Percentiles rank a stretch among this genome's conserved stretches.
phyloP scores from a whole-genome alignment of 2,797 vertebrate species.

The Gymnothorax reevesii region DNA sequence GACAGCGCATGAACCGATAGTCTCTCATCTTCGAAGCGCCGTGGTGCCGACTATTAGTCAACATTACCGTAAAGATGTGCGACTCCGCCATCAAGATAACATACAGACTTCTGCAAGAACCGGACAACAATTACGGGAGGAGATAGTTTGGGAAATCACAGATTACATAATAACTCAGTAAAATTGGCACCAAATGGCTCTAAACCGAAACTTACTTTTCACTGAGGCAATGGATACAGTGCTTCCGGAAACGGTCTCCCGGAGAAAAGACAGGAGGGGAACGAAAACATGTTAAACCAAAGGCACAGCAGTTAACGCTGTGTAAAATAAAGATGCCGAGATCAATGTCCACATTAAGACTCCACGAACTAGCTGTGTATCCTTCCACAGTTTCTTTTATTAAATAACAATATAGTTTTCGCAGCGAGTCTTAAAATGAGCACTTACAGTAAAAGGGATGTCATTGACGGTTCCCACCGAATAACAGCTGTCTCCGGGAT shows the following conservation, averaged over 20 bases:
- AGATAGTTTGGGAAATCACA: slow-evolving; percentile 8
- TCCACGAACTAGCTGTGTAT: slow-evolving; percentile 37
- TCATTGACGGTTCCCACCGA: slow-evolving; percentile 89
- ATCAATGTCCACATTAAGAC: slow-evolving; percentile 23
- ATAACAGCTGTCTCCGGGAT: slow-evolving; percentile 92
- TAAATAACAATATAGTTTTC: slow-evolving; percentile 6
- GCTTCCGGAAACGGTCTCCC: background rate
- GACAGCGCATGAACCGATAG: slow-evolving; percentile 69
- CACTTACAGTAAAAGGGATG: slow-evolving; percentile 86
- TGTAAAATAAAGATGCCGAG: slow-evolving; percentile 18
- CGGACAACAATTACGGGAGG: background rate
- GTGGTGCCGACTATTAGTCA: slow-evolving; percentile 66
- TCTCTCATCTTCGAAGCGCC: slow-evolving; percentile 61
- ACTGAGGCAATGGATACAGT: background rate
- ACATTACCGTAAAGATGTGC: slow-evolving; percentile 14
- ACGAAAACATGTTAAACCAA: background rate
- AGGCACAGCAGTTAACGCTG: slow-evolving; percentile 18
- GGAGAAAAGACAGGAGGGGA: background rate
- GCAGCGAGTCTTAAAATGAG: background rate
- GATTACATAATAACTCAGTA: background rate
- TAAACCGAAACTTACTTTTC: slow-evolving; percentile 40
- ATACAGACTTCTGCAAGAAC: background rate
- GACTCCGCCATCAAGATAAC: background rate
- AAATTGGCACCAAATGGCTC: slow-evolving; percentile 50
- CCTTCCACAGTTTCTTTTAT: slow-evolving; percentile 39